Evolutionary conservation across 2,113 vertebrate genomes (phyloP), one percentile per base, ranked within the genome.

Genomic region (Eudorcas thomsonii): DNA sequence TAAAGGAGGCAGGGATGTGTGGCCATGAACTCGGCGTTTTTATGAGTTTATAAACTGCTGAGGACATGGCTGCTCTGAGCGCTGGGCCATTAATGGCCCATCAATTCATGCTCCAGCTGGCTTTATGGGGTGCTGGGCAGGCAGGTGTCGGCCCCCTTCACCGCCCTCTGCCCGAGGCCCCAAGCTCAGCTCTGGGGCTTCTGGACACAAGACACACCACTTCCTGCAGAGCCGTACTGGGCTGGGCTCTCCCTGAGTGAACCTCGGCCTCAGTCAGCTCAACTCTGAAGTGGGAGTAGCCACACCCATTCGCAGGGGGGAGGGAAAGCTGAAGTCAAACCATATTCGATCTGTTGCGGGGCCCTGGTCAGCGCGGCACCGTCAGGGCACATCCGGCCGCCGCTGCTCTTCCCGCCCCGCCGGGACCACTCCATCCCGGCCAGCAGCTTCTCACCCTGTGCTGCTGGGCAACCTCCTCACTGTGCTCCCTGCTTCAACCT

Each of bases 11-110:
- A 0, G 36, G 74, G 93, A 15, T 12, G 60, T 48, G 88, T n/a
- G 95, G 95, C 94, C 43, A 2, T 91, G 97, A 90, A 85, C 26
- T 23, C 1, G 6, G 85, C 0, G 0, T 71, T 91, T 98, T 98
- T 97, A 98, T 80, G 97, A 81, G 89, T 97, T 98, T 98, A 91
- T 98, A 97, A 98, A 98, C 95, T 88, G 89, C 77, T 0, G 60
- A 81, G 94, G 94, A 48, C 36, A 21, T 0, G 87, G 87, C 96
- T 0, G 2, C 78, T 91, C 92, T 67, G 82, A 13, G 85, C 94
- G 88, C 59, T 1, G 25, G 36, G 90, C 78, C 97, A 91, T 92
- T 98, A 97, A 98, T 88, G n/a, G 83, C 26, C 97, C 93, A 59
- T 98, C 94, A 96, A 94, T 98, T 94, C 98, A 86, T 9, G 43